Conservation (phyloP, 2,888 invertebrate species). For the Drosophila koepferae region DNA sequence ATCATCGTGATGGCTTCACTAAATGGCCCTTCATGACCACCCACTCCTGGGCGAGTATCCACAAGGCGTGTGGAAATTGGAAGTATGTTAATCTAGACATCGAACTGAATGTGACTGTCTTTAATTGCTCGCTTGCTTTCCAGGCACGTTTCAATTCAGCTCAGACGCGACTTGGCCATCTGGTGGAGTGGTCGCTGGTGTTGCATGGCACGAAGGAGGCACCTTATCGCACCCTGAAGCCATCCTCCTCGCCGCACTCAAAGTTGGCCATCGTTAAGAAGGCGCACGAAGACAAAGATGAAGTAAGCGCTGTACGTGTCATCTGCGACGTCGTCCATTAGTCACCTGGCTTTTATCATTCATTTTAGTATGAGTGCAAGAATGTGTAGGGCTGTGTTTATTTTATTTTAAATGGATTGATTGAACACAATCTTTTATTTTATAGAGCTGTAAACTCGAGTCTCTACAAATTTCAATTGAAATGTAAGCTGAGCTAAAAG, state of each 20-base stretch:
- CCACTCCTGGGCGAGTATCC: constrained; percentile 99
- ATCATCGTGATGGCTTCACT: constrained; percentile 96
- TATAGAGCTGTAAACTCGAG: constrained; percentile 33
- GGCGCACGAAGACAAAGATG: constrained; percentile 93
- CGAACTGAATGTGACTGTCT: background rate
- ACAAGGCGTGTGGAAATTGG: constrained; percentile 96
- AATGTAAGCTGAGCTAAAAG: constrained; percentile 61
- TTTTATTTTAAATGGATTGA: constrained; percentile 60
- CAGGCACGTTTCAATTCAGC: constrained; percentile 93
- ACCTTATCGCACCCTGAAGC: constrained; percentile 95
- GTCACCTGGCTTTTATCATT: constrained; percentile 46
- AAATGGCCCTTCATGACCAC: constrained; percentile 99
- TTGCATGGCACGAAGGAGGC: constrained; percentile 98
- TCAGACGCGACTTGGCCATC: constrained; percentile 91
- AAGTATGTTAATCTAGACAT: constrained; percentile 87
- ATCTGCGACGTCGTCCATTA: constrained; percentile 46
- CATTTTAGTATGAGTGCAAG: constrained; percentile 56
- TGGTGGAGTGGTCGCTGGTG: constrained; percentile 98
- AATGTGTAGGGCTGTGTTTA: constrained; percentile 79
- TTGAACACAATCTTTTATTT: constrained; percentile 45
- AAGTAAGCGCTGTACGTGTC: constrained; percentile 65
- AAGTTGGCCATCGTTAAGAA: constrained; percentile 99
- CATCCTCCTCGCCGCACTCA: constrained; percentile 96
- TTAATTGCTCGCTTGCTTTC: background rate
- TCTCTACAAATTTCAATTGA: constrained; percentile 8